Conservation (phyloP, 2,888 invertebrate genomes). For the Seira musarum region DNA sequence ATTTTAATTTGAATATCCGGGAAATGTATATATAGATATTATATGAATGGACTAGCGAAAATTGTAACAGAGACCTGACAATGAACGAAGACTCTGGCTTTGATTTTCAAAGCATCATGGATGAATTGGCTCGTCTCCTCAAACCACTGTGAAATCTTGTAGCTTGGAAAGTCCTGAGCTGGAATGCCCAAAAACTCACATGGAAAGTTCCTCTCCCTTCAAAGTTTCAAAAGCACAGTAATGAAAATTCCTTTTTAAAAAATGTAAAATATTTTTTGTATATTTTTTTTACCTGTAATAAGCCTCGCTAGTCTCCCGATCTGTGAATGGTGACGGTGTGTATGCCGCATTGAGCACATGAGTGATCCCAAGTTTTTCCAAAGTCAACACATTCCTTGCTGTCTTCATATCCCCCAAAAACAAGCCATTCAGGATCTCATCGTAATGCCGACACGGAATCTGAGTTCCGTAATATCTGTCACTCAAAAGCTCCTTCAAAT, state of each 20-base stretch:
- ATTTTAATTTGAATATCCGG: no score
- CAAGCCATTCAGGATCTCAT: constrained; percentile 54
- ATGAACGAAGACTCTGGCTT: constrained; percentile 73
- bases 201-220: constrained; percentile 48
- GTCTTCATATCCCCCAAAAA: constrained; percentile 70
- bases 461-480: constrained; percentile 37
- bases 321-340: constrained; percentile 68
- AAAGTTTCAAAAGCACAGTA: no score
- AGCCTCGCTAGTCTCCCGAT: constrained; percentile 61
- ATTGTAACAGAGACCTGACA: no score
- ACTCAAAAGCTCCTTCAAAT: constrained; percentile 47
- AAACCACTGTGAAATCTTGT: constrained; percentile 73
- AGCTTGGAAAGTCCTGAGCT: constrained; percentile 73
- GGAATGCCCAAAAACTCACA: constrained; percentile 72
- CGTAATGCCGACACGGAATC: constrained; percentile 50
- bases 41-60: no score
- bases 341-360: constrained; percentile 74
- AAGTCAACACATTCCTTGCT: constrained; percentile 71
- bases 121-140: constrained; percentile 73
- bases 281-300: constrained; percentile 58
- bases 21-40: no score
- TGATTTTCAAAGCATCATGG: constrained; percentile 71
- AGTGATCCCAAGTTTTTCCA: constrained; percentile 73
- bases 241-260: no score
- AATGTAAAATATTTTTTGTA: no score